Evolutionary conservation across 2,797 vertebrate genomes (phyloP), one percentile per base, ranked within the genome.

Genomic region (Odontamblyopus rebecca): DNA sequence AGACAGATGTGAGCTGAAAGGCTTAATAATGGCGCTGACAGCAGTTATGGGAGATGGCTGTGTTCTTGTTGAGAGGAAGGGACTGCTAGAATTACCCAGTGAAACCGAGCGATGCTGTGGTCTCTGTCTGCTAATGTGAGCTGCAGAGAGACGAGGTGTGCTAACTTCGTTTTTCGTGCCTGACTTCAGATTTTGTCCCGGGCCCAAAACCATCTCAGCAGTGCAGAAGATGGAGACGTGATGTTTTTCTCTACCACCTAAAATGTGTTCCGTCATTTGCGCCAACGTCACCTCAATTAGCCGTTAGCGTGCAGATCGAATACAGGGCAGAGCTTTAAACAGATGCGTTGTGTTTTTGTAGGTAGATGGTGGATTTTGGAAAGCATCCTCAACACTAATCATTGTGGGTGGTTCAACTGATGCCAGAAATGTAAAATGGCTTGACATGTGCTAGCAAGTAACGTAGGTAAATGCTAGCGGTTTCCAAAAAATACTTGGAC

Each of bases 1-100:
- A 89, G 92, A 89, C 84, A 87, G 80, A 85, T 67, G 70, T 82
- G 86, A 85, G 76, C 79, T 85, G 82, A 91, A 89, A 89, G 71
- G 79, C 81, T 86, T 90, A 91, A 92, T 79, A 85, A 74, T 61
- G 78, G 74, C 68, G 88, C 84, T 92, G 91, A 92, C 91, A 91
- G 88, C 85, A 85, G 86, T 80, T 90, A 87, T 84, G 82, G 64
- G 75, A 90, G 87, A 89, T 84, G 87, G 88, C 87, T 91, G 82
- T 59, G 69, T 77, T 85, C 86, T 73, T 82, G 84, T 84, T 71
- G 75, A 73, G 76, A 74, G 53, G 59, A 72, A 74, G 67, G 68
- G 79, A 78, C 70, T 69, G 70, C 64, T 80, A 61, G 82, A 83
- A 82, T 80, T 86, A 77, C 75, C 74, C 29, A 72, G 70, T 70